Evolutionary conservation across 2,797 vertebrate species (phyloP), one percentile per base, ranked within the genome.

Genomic region (Xiphophorus birchmanni): DNA sequence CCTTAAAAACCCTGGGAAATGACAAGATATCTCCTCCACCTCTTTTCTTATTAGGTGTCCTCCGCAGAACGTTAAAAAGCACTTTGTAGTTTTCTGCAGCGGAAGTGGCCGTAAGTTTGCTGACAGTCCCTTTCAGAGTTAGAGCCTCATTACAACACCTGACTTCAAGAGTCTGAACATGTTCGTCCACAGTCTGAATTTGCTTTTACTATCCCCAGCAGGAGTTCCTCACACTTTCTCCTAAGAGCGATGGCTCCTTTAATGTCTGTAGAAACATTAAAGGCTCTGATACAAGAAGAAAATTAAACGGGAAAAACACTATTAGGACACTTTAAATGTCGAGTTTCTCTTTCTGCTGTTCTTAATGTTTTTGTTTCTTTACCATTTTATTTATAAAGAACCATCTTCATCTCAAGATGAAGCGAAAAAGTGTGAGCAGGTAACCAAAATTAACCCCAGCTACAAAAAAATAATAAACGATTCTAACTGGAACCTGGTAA

Each of bases 71-170:
- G 29, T 35, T 69, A 40, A 54, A 50, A 82, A 72, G 73, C 74
- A 26, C 48, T 54, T 52, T 84, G 84, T 74, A 65, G 37, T 54
- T 37, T 54, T 26, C 60, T 75, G 13, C 23, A 18, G 65, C 81
- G 65, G 84, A 80, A 74, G 54, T 40, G 47, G 77, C 56, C 17
- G 79, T 74, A 82, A 79, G 13, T 80, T 84, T 80, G 47, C 67
- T 58, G 45, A 69, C 21, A 73, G 7, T 21, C 73, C 75, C 69
- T 76, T 47, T 79, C 23, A 81, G 56, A 83, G 80, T 29, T 29
- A 11, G 63, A 17, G 76, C 12, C 35, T 67, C 21, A 67, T 50
- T 80, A 76, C 73, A 50, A 79, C 35, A n/a, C 37, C 35, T 56
- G 69, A 72, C 69, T 72, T 29, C 5, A 54, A 67, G 48, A 40